Evolutionary conservation across 2,113 vertebrate genomes (phyloP).

Genomic region (Chionodraco myersi): DNA sequence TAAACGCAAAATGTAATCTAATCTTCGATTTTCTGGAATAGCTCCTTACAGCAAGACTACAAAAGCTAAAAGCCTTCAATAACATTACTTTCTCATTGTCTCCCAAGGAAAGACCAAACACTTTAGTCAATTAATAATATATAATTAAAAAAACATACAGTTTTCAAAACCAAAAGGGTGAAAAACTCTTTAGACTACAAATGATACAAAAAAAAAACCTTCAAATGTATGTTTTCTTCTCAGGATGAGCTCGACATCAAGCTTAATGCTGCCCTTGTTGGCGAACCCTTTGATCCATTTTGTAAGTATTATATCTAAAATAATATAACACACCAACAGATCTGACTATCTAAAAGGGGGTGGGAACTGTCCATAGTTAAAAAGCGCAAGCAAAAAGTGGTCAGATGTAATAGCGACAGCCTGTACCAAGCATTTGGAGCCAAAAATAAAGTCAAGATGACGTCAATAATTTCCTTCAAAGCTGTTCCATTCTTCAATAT

Average conservation of each 20-base stretch:
- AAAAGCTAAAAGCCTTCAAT: not conserved
- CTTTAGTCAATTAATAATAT: too few species aligned
- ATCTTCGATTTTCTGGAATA: not conserved
- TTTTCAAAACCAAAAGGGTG: not conserved
- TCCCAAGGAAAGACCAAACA: too few species aligned
- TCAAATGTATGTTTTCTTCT: not conserved
- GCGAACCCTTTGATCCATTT: not conserved
- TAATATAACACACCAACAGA: not conserved
- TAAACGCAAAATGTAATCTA: not conserved
- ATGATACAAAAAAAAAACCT: not conserved
- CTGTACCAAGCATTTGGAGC: constrained; percentile 10
- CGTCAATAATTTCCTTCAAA: constrained; percentile 31
- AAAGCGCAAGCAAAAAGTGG: constrained; percentile 7
- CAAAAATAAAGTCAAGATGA: constrained; percentile 39
- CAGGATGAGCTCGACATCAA: not conserved
- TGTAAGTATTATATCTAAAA: not conserved
- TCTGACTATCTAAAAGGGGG: not conserved
- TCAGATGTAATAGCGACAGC: constrained; percentile 32
- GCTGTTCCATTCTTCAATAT: constrained; percentile 9
- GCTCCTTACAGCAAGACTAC: not conserved
- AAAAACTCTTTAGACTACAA: not conserved
- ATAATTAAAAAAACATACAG: not conserved
- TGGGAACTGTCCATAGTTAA: not conserved
- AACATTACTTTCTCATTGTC: too few species aligned
- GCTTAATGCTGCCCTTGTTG: not conserved